Base-by-base conservation (phyloP, 2,888 invertebrate species). In the Pristionchus japonicus region DNA sequence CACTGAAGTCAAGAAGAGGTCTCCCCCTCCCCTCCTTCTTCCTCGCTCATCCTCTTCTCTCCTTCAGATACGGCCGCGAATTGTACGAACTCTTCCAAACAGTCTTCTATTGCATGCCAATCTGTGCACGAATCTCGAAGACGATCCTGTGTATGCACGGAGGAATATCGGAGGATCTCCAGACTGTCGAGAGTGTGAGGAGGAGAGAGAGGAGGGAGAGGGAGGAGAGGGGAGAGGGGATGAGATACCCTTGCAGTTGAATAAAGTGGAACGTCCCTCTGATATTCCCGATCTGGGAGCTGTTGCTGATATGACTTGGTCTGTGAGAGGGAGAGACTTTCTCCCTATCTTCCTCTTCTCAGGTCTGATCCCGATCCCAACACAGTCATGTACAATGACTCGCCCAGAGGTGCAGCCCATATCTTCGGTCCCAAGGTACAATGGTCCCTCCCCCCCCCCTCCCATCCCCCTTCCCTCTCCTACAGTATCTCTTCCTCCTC, bases 141-240 rank as follows among this genome's bases (percentile, higher is more conserved):
- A 52, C 34, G 27, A 86, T 86, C 74, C 74, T 86, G 49, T 86
- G 86, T 49, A 86, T 86, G 86, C 86, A 86, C 52, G 86, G 86
- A 17, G 86, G 86, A 31, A 86, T 86, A 6, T 49, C 86, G 31
- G 49, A 86, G 34, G 86, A 86, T 74, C 27, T 86, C 31, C 34
- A 57, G 27, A 70, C 20, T 31, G 23, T 86, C 20, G 86, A 86
- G 13, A 52, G 20, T 70, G 74, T 86, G 3, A 52, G 57, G n/a
- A n/a, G n/a, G n/a, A n/a, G n/a, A n/a, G n/a, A n/a, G n/a, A n/a
- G n/a, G n/a, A n/a, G n/a, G n/a, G n/a, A n/a, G n/a, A n/a, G n/a
- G n/a, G n/a, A n/a, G n/a, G n/a, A n/a, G n/a, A n/a, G n/a, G n/a
- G n/a, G n/a, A n/a, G n/a, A n/a, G n/a, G n/a, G n/a, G n/a, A n/a